Conservation (phyloP, 1,140 invertebrate species). For the Drosophila bifasciata region DNA sequence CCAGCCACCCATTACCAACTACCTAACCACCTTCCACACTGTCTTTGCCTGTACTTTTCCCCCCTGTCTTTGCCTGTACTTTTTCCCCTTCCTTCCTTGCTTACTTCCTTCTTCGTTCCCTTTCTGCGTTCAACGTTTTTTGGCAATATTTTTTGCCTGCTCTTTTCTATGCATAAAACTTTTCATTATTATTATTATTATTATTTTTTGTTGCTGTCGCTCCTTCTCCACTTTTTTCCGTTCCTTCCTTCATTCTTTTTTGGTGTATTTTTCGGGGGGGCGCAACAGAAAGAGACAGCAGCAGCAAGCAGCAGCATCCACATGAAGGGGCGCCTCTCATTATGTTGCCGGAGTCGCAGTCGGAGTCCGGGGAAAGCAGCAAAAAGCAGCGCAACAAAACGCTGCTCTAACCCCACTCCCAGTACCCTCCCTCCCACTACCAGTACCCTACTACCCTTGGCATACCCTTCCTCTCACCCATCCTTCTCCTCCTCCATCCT, state of each 20-base stretch:
- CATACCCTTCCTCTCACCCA: conserved; percentile 1
- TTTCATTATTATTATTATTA: conserved; percentile 76
- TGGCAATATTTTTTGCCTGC: conserved; percentile 56
- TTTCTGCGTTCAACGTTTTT: conserved; percentile 25
- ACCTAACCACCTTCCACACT: background rate
- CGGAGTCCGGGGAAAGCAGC: background rate
- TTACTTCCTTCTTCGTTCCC: too few relatives aligned
- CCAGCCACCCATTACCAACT: background rate
- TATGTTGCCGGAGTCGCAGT: conserved; percentile 22
- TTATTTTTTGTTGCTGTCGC: conserved; percentile 36
- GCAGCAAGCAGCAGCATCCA: conserved; percentile 2
- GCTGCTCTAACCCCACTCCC: background rate
- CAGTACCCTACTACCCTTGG: background rate
- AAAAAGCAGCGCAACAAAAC: conserved; percentile 19
- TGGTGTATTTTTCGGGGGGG: conserved; percentile 34
- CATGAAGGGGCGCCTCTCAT: conserved; percentile 33
- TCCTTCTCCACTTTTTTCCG: conserved; percentile 12
- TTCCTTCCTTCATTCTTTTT: conserved; percentile 20
- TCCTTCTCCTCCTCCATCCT: too few relatives aligned
- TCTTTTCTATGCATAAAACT: conserved; percentile 70
- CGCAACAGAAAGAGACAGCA: conserved; percentile 30
- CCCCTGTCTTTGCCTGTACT: background rate
- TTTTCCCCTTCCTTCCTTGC: background rate
- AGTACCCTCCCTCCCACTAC: background rate
- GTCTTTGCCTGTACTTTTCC: background rate